Evolutionary conservation across 1,140 invertebrate genomes (phyloP).

Genomic region (Magallana ariakensis): DNA sequence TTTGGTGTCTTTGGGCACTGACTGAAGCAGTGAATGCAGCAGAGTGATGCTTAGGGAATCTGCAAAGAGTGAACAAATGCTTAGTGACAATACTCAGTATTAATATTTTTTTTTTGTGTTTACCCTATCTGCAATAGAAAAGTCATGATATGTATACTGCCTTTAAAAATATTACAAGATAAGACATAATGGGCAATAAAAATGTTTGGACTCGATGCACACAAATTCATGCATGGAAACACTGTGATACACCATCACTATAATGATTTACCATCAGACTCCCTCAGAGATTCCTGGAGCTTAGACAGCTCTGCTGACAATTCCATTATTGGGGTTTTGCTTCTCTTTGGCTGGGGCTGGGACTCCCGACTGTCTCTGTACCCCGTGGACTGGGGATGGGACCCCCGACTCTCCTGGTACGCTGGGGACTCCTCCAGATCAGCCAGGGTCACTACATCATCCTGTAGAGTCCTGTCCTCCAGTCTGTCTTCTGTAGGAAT

Average conservation of each 20-base stretch:
- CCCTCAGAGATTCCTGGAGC: constrained; percentile 4
- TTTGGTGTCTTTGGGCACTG: neutral
- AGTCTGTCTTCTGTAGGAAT: neutral
- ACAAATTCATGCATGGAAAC: no score
- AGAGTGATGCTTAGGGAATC: constrained; percentile 10
- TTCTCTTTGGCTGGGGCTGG: neutral
- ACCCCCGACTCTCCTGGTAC: neutral
- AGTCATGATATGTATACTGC: no score
- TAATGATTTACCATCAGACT: constrained; percentile 1
- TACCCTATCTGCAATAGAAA: no score
- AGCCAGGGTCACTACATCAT: constrained; percentile 32
- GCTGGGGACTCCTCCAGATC: constrained; percentile 24
- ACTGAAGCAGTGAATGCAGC: neutral
- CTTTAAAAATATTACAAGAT: no score
- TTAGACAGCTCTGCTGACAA: constrained; percentile 16
- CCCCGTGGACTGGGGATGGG: neutral
- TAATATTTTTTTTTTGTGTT: no score
- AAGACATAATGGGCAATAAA: no score
- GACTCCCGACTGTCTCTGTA: neutral
- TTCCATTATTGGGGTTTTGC: neutral
- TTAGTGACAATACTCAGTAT: no score
- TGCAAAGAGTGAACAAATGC: neutral
- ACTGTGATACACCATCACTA: no score
- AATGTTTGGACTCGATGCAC: no score
- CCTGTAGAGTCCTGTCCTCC: constrained; percentile 17